Evolutionary conservation across 2,113 vertebrate species (phyloP), one percentile per base, ranked within the genome.

Genomic region (Stictonetta naevosa): DNA sequence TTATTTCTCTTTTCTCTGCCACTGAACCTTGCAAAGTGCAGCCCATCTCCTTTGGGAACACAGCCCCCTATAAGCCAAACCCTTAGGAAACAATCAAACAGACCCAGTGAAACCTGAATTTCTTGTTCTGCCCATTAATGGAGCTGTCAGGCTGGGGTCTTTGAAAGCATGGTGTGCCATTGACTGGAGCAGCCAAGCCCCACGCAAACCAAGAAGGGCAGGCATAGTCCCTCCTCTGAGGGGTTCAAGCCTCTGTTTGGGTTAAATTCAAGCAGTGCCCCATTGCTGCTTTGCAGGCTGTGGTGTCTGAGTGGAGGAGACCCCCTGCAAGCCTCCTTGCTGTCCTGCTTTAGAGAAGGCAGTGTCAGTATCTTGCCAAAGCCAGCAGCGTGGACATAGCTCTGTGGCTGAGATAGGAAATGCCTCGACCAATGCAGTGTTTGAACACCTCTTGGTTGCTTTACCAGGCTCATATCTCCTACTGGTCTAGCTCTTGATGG

Each of bases 181-280:
- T 71, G 42, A 8, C 28, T 19, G 25, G 59, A 28, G 33, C 59
- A 16, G 58, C 58, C 42, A 20, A 52, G 33, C 31, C 48, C 31
- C 0, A 0, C 19, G 42, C 67, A 44, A 33, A 52, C 28, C 1
- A 2, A 23, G 31, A 15, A 21, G 29, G 33, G 34, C 13, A 15
- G 13, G 4, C 3, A 1, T 5, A 5, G 50, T 52, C 25, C 46
- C 17, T 25, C 0, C 56, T 16, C 40, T 23, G 23, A 25, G 26
- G 34, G 34, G 3, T 25, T 29, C 58, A 20, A 1, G 1, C 16
- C 33, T 25, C 26, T 2, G 0, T 17, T 23, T 22, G 19, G 8
- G 15, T 33, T 28, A 6, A 20, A 28, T 20, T 42, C 42, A 16
- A 44, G 34, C 50, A 58, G 11, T 15, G 64, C 64, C 28, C 18